A percentile compares a stretch with the other conserved stretches of the same genome.
Conservation (phyloP, 1,140 invertebrate species). For the Propsilocerus akamusi region DNA sequence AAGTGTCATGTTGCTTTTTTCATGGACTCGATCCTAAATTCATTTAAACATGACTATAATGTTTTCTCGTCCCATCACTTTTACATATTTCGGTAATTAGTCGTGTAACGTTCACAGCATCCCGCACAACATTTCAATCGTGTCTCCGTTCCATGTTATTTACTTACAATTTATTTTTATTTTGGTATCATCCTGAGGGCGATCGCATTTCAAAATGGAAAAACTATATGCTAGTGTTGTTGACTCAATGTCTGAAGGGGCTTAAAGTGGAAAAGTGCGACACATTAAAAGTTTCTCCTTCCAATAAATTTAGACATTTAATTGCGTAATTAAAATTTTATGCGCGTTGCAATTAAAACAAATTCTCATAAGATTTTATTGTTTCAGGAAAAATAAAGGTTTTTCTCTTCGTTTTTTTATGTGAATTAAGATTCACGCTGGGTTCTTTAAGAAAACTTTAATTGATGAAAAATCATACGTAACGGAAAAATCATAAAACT, state of each 20-base stretch:
- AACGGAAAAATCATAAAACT: background rate
- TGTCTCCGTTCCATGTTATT: background rate
- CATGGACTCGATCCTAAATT: background rate
- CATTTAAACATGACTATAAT: background rate
- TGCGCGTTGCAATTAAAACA: slow-evolving; percentile 1
- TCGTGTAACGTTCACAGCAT: background rate
- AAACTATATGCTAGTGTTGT: background rate
- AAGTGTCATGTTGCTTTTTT: background rate
- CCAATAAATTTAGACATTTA: background rate
- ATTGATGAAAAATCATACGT: background rate
- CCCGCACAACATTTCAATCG: background rate
- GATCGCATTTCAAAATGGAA: background rate
- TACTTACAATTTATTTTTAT: background rate
- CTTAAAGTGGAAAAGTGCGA: background rate
- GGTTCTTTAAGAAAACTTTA: background rate
- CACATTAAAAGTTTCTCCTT: background rate
- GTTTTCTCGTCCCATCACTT: background rate
- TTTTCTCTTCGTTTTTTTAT: too few species aligned
- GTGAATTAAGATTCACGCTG: background rate
- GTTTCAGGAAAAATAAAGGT: background rate
- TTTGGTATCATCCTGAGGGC: background rate
- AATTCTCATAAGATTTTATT: background rate
- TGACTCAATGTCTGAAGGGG: background rate
- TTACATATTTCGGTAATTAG: background rate
- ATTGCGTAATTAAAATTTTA: slow-evolving; percentile 2